Evolutionary conservation across 2,888 invertebrate genomes (phyloP).

Genomic region (Platycnemis pennipes): DNA sequence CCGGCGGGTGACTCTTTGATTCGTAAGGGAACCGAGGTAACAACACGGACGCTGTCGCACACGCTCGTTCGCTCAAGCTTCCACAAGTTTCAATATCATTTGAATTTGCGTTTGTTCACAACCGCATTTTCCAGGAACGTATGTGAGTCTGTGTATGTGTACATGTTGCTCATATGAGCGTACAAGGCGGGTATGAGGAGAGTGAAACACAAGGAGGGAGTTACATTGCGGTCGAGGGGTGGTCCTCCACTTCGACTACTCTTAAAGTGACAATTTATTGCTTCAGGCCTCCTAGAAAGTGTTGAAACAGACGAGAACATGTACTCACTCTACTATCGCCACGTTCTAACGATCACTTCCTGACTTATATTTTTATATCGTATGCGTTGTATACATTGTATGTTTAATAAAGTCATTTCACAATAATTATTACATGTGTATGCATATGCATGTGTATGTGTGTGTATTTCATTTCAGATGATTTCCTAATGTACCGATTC

Average conservation of each 20-base stretch:
- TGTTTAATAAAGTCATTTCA: constrained; percentile 66
- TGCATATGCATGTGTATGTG: no score
- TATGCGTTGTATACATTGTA: constrained; percentile 45
- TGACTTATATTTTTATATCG: constrained; percentile 47
- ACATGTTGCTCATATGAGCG: no score
- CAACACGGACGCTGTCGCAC: no score
- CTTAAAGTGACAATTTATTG: not conserved
- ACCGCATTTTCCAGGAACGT: no score
- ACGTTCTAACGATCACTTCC: constrained; percentile 6
- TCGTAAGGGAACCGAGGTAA: no score
- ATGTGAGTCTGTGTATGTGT: no score
- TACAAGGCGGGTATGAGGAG: no score
- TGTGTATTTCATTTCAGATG: not conserved
- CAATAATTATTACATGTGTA: constrained; percentile 23
- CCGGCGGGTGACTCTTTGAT: no score
- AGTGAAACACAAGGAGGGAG: not conserved
- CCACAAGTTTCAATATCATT: no score
- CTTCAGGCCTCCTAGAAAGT: not conserved
- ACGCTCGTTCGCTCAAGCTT: no score
- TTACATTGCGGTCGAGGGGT: not conserved
- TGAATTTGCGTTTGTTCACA: no score
- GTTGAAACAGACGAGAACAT: not conserved
- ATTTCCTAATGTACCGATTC: constrained; percentile 16
- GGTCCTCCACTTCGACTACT: not conserved
- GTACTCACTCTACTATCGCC: not conserved